Evolutionary conservation across 2,888 invertebrate genomes (phyloP), one percentile per base, ranked within the genome.

Genomic region (Volucella zonaria): DNA sequence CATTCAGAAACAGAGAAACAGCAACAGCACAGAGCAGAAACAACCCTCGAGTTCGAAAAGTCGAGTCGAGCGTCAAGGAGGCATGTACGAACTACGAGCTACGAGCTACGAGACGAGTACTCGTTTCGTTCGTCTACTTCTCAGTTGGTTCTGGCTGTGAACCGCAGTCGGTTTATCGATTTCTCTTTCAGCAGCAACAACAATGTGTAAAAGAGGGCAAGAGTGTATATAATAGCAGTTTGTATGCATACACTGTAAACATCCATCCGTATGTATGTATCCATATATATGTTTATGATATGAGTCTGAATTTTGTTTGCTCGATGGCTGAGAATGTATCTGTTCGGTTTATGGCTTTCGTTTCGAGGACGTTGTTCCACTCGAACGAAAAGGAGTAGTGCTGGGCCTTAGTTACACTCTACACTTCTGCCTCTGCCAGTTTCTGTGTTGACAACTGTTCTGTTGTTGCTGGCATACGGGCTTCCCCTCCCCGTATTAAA

Each of bases 41-140:
- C 75, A 75, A 75, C 75, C 75, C 75, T 75, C 58, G 66, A 66
- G 51, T 64, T 67, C 75, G 75, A 67, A 66, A 59, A 75, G 42
- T 49, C 47, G 47, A 62, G 43, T 62, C 43, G 61, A 23, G 45
- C 62, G 31, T 42, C 58, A 58, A 40, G 58, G 43, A 51, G 66
- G 43, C 66, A 67, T 59, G 12, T 47, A 31, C 31, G 31, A 31
- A 6, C 31, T 31, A 6, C 31, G 31, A 31, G 1, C n/a, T n/a
- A n/a, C n/a, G 31, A 31, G 31, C 31, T 31, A 6, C 31, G 31
- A 31, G 1, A 31, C 31, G 31, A 6, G 31, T 31, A 31, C 31
- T 31, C 31, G 31, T 31, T 31, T 31, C 31, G 31, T 31, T 31
- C 31, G 31, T 31, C 6, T 31, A 31, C 31, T 31, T 31, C 6